Base-by-base conservation (phyloP, 1,140 invertebrate species). In the Temnothorax curvispinosus region DNA sequence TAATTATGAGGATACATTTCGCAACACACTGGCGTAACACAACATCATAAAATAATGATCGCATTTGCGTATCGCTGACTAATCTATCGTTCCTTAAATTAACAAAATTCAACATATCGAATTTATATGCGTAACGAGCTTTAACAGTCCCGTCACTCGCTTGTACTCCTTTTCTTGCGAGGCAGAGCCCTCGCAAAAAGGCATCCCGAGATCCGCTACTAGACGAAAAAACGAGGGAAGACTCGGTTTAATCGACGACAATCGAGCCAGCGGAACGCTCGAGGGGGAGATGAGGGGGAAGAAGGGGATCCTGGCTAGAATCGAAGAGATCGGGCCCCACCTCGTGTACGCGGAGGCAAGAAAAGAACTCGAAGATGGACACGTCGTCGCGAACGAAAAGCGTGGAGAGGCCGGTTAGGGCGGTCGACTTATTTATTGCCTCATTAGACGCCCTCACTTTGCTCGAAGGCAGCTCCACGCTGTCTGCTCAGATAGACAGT, bases 401-500 rank as follows among this genome's bases (percentile, higher is more conserved):
- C 93, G 93, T 94, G 93, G 94, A 94, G 94, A 95, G 94, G 94
- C 94, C 93, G 94, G 95, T 95, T 94, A 95, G 93, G 93, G 92
- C 94, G 91, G 94, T 93, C 94, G 94, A 95, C 93, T 95, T 95
- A 95, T 95, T 95, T 95, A 95, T 95, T 95, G 94, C 95, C 94
- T 95, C 95, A 95, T 95, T 95, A 95, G 94, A 95, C 93, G 95
- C 94, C 94, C 95, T 94, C 94, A 94, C 94, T 95, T 95, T 92
- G 94, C 93, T 94, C 92, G 93, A 92, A 94, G 93, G 91, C 93
- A 94, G 93, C 95, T 95, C 94, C 95, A 95, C 95, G 95, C 95
- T 95, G 95, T 95, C 95, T 95, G 94, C 93, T 94, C 93, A 93
- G 94, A 95, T 95, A 94, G 95, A 95, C 95, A 95, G 94, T 95